Base-by-base conservation (phyloP, 2,797 vertebrate genomes). In the Hephaestus fuliginosus region DNA sequence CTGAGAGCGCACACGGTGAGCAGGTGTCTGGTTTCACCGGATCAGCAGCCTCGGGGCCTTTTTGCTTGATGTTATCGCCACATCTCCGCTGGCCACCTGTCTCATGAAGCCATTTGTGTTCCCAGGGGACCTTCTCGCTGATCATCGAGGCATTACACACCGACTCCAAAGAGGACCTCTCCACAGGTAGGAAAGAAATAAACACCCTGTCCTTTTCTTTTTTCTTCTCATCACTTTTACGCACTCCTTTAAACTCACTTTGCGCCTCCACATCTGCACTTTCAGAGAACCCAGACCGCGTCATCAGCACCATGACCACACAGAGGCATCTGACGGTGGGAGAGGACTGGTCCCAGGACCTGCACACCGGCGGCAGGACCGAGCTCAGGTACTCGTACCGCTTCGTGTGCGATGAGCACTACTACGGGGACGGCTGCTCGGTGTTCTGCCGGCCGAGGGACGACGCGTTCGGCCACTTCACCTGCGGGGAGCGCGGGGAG, bases 101-200 rank as follows among this genome's bases (percentile, higher is more conserved):
- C 82, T 91, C 68, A 84, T 72, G 71, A 88, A 81, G 77, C 80
- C 87, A 86, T 82, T 87, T 93, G 87, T 86, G 64, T 92, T 82
- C 89, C 83, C 90, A 99, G 98, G 98, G 98, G 78, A 99, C 98
- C 66, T 99, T 99, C 94, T 99, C 98, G 0, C 95, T 99, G 87
- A 99, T 99, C 89, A 98, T 99, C 18, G 98, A 99, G 88, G 98
- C 98, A 15, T 93, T 98, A 67, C 97, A 99, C 88, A 96, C 98
- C 0, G 97, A 99, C 86, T 97, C 97, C 70, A 96, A 96, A 28
- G 98, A 99, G 1, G 98, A 99, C 89, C 96, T 98, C 22, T 97
- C 96, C 43, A 97, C 97, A 96, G 98, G 98, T 99, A 95, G 70
- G 72, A 74, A 18, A 61, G 72, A 74, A n/a, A 61, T 0, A 28